A percentile compares a stretch with the other conserved stretches of the same genome.
Evolutionary conservation across 2,888 invertebrate species (phyloP).

Genomic region (Dendrolimus pini): DNA sequence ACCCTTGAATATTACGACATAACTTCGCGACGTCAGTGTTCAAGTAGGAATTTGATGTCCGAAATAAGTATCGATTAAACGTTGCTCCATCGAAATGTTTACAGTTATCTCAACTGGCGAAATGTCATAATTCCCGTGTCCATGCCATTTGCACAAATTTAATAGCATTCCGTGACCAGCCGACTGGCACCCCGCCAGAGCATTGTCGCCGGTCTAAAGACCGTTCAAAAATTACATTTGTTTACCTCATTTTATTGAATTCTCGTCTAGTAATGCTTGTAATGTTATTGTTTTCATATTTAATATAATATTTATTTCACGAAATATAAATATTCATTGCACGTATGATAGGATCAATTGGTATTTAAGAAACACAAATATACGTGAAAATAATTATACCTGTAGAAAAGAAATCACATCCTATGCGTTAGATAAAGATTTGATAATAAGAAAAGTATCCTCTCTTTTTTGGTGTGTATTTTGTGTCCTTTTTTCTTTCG

Average conservation of each 20-base stretch:
- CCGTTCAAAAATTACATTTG: slow-evolving; percentile 26
- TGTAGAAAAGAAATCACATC: too few relatives aligned
- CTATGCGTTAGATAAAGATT: too few relatives aligned
- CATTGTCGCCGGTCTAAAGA: slow-evolving; percentile 23
- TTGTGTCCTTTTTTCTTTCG: too few relatives aligned
- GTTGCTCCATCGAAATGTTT: slow-evolving; percentile 7
- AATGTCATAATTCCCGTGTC: slow-evolving; percentile 54
- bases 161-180: slow-evolving; percentile 36
- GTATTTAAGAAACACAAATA: too few relatives aligned
- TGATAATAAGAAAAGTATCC: too few relatives aligned
- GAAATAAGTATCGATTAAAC: background rate
- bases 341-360: too few relatives aligned
- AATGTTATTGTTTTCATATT: slow-evolving; percentile 5
- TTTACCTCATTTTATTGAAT: slow-evolving; percentile 18
- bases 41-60: background rate
- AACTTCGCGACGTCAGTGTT: background rate
- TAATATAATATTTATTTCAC: too few relatives aligned
- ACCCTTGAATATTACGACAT: too few relatives aligned
- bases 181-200: slow-evolving; percentile 34
- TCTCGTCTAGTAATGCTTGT: slow-evolving; percentile 13
- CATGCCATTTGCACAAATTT: slow-evolving; percentile 46
- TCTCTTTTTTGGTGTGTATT: too few relatives aligned
- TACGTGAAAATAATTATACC: too few relatives aligned
- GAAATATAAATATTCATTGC: too few relatives aligned
- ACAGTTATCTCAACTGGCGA: slow-evolving; percentile 35